A percentile compares a stretch with the other conserved stretches of the same genome.
These are phyloP conservation scores for Pristionchus japonicus DNA, from an alignment of 2,888 invertebrate genomes.

Conservation along the genomic window DNA sequence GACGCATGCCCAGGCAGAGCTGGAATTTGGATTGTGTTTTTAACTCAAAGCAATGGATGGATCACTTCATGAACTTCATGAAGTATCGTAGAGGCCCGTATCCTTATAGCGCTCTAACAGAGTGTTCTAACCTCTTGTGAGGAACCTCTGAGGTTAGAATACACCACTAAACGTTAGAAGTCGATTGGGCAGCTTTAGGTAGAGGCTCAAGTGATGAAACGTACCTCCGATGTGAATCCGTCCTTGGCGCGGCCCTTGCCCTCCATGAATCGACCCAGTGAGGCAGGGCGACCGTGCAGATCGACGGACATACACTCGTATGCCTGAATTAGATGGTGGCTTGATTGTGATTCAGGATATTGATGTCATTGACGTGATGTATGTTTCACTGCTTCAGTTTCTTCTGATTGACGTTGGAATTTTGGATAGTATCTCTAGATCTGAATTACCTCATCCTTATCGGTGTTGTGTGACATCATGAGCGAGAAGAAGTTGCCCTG, in stretches of 20 bases:
- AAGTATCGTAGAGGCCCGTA: too few relatives aligned
- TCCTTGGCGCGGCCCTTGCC: slow-evolving; percentile 71
- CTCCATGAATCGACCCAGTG: slow-evolving; percentile 72
- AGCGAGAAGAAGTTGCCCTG: slow-evolving; percentile 72
- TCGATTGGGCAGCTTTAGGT: too few relatives aligned
- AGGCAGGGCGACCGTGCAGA: slow-evolving; percentile 72
- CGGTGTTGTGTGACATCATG: slow-evolving; percentile 70
- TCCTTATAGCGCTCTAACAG: too few relatives aligned
- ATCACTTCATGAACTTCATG: too few relatives aligned
- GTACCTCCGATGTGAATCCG: slow-evolving; percentile 70
- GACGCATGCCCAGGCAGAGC: slow-evolving; percentile 70
- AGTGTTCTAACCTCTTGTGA: too few relatives aligned
- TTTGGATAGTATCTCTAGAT: background rate
- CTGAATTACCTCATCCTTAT: slow-evolving; percentile 61
- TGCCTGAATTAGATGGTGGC: slow-evolving; percentile 41
- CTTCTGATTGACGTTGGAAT: background rate
- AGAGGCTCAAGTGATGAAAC: too few relatives aligned
- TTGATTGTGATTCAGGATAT: background rate
- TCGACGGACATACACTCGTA: slow-evolving; percentile 74
- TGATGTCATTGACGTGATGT: too few relatives aligned
- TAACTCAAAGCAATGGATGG: too few relatives aligned
- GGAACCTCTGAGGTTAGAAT: too few relatives aligned
- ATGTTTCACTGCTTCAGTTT: background rate
- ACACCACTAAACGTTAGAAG: too few relatives aligned
- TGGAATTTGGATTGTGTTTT: slow-evolving; percentile 47